Evolutionary conservation across 2,888 invertebrate genomes (phyloP), one percentile per base, ranked within the genome.

Genomic region (Acleris literana): DNA sequence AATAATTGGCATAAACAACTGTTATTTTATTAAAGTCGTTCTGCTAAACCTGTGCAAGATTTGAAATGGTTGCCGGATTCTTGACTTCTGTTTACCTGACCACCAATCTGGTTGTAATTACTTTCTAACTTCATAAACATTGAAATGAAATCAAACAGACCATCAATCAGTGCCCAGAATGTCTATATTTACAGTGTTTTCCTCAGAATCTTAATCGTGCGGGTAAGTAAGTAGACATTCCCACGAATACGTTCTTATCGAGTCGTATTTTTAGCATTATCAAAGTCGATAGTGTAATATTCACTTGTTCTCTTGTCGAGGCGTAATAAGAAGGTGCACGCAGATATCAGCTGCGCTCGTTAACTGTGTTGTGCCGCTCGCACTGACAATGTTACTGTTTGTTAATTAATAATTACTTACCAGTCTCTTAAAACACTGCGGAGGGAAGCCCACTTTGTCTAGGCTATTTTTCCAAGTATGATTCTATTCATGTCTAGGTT

Each of bases 211-310:
- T 25, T 60, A 56, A 65, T 61, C 68, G 51, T 18, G 65, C 68
- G 68, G 68, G 70, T 65, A 71, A 70, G 68, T 62, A 72, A 71
- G 68, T 69, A 72, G 70, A 73, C 74, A 76, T 81, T 83, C 81
- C 78, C 80, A 85, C 81, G 79, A 83, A 75, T 74, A 73, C 75
- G 72, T 76, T 74, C 77, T 80, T 79, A 81, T 82, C 80, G 77
- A 76, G 75, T 78, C 71, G 74, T 86, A 87, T 86, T 85, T 84
- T 86, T 90, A 90, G 88, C 85, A 83, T 52, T 85, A 87, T 86
- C 85, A 83, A 79, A 80, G 79, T 77, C 80, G 88, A 88, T 88
- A 87, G 84, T 81, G 79, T 72, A 74, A 71, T 70, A 76, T 69
- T 74, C 69, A 70, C 64, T 73, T 70, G 73, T 71, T 71, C 74